Evolutionary conservation across 2,888 invertebrate genomes (phyloP).

Genomic region (Xestia xanthographa): DNA sequence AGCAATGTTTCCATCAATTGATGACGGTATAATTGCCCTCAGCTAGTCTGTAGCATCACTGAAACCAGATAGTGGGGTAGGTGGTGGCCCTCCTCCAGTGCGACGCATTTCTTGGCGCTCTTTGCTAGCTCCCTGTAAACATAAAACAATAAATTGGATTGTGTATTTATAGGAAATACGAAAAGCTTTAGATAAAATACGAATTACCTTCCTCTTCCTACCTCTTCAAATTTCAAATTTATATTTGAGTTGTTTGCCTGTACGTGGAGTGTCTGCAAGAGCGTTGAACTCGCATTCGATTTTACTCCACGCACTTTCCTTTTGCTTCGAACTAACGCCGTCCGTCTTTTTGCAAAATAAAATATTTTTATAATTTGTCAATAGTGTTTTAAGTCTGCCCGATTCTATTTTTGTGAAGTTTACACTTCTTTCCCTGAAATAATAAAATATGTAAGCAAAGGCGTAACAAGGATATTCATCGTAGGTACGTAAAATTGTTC

Average conservation of each 20-base stretch:
- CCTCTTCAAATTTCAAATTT: conserved; percentile 20
- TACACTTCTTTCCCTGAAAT: no score
- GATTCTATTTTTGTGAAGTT: no score
- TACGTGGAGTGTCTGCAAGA: conserved; percentile 5
- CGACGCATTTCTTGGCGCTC: conserved; percentile 6
- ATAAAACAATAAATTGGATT: neutral
- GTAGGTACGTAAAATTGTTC: no score
- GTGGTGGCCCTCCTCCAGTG: conserved; percentile 3
- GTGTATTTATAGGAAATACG: neutral
- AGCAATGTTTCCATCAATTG: neutral
- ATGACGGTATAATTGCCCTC: conserved; percentile 1
- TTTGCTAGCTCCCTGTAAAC: neutral
- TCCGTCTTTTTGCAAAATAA: conserved; percentile 1
- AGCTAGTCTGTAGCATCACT: conserved; percentile 2
- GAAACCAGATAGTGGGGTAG: neutral
- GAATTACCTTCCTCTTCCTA: conserved; percentile 16
- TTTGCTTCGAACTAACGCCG: conserved; percentile 8
- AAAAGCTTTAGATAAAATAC: conserved; percentile 6
- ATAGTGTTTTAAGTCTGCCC: neutral
- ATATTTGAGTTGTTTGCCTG: conserved; percentile 10
- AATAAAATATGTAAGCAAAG: no score
- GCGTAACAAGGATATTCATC: no score
- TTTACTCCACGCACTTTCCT: neutral
- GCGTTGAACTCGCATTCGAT: conserved; percentile 1
- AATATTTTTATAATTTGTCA: conserved; percentile 1